phyloP scores from a whole-genome alignment of 2,888 invertebrate genomes.

The Halictus ligatus region DNA sequence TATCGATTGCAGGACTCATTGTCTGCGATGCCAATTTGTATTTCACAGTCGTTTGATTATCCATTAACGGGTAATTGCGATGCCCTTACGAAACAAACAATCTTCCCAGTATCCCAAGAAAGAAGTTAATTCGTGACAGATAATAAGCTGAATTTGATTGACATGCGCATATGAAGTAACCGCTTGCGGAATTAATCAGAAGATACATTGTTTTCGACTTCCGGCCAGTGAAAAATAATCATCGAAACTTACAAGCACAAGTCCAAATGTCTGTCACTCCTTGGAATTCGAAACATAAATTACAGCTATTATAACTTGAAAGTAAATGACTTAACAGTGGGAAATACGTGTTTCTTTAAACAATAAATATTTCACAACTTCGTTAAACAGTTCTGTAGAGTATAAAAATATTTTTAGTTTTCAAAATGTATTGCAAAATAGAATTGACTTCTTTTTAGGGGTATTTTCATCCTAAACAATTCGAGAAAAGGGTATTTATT shows the following conservation, averaged over 20 bases:
- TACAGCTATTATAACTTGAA: background rate
- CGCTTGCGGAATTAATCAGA: background rate
- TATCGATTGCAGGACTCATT: background rate
- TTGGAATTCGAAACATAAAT: background rate
- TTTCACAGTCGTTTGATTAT: background rate
- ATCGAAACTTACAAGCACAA: too few species aligned
- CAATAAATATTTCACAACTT: too few species aligned
- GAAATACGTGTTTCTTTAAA: too few species aligned
- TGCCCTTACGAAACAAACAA: conserved; percentile 10
- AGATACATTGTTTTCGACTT: background rate
- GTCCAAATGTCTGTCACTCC: background rate
- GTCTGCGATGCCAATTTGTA: background rate
- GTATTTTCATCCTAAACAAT: too few species aligned
- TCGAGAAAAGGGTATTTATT: too few species aligned
- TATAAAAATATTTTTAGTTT: too few species aligned
- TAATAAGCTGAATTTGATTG: conserved; percentile 2
- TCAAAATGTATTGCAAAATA: too few species aligned
- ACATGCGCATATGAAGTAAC: background rate
- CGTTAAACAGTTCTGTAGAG: too few species aligned
- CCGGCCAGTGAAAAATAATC: background rate
- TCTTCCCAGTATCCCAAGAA: background rate
- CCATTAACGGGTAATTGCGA: background rate
- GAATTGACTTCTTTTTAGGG: too few species aligned
- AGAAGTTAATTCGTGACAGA: conserved; percentile 6
- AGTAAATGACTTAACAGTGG: too few species aligned